phyloP scores from a whole-genome alignment of 2,797 vertebrate genomes.

The Brotula barbata region DNA sequence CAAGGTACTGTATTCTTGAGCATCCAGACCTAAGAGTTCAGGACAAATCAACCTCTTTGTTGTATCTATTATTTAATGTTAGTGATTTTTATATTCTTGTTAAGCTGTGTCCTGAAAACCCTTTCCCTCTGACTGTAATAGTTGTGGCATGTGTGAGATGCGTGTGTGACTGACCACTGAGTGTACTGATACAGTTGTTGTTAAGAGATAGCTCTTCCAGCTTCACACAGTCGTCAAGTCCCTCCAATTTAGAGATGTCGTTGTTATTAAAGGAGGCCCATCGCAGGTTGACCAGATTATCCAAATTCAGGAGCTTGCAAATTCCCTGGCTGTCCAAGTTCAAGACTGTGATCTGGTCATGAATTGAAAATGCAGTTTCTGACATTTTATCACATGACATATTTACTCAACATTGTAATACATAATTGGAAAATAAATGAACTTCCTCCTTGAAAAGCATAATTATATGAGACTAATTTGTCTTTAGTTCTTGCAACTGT shows the following conservation, averaged over 20 bases:
- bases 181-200: conserved; percentile 82
- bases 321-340: conserved; percentile 85
- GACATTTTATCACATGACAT: no score
- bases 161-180: conserved; percentile 76
- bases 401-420: no score
- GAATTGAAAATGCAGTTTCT: conserved; percentile 2
- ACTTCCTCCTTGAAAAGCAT: no score
- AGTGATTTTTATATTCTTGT: neutral
- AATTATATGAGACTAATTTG: no score
- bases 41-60: neutral
- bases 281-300: conserved; percentile 83
- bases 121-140: no score
- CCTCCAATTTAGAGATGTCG: conserved; percentile 81
- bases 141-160: neutral
- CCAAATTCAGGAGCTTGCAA: conserved; percentile 80
- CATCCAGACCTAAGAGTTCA: neutral
- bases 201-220: conserved; percentile 87
- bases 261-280: conserved; percentile 89
- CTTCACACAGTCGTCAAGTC: conserved; percentile 79
- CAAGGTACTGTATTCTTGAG: neutral
- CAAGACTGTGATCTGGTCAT: conserved; percentile 82
- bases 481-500: no score
- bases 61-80: neutral
- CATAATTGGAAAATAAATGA: no score
- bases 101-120: neutral